Percentiles rank a stretch among this genome's conserved stretches.
phyloP scores from a whole-genome alignment of 2,888 invertebrate genomes.

The Muschampia plurimacula region DNA sequence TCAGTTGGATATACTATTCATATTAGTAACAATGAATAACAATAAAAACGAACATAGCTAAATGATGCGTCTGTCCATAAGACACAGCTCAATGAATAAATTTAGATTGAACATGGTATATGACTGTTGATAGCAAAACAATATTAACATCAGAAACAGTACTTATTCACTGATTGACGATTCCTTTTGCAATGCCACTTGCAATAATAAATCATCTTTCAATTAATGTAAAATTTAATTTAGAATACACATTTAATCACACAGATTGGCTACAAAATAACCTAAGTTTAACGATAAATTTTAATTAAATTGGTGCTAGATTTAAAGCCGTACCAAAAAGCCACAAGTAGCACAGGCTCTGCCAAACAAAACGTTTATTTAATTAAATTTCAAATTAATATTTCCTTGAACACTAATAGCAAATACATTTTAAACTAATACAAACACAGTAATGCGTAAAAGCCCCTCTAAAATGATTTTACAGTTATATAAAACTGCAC shows the following conservation, averaged over 20 bases:
- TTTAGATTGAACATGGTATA: constrained; percentile 51
- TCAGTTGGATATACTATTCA: constrained; percentile 46
- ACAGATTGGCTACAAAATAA: constrained; percentile 5
- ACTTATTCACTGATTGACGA: neutral
- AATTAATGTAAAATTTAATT: neutral
- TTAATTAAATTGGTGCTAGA: constrained; percentile 5
- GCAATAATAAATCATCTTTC: neutral
- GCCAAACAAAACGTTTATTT: neutral
- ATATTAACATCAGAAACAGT: constrained; percentile 5
- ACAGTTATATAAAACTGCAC: constrained; percentile 69
- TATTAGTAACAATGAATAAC: constrained; percentile 54
- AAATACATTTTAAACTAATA: constrained; percentile 51
- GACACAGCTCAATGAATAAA: constrained; percentile 48
- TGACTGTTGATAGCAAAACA: constrained; percentile 39
- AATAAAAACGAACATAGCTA: constrained; percentile 59
- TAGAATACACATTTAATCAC: constrained; percentile 10
- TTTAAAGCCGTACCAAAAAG: neutral
- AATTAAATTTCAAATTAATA: constrained; percentile 41
- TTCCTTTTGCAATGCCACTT: neutral
- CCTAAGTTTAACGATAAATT: constrained; percentile 35
- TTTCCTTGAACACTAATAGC: constrained; percentile 43
- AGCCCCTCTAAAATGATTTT: constrained; percentile 64
- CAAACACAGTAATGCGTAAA: constrained; percentile 53
- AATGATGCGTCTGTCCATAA: constrained; percentile 47
- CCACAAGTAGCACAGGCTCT: neutral